phyloP scores from a whole-genome alignment of 2,797 vertebrate genomes.

The Lagorchestes hirsutus region DNA sequence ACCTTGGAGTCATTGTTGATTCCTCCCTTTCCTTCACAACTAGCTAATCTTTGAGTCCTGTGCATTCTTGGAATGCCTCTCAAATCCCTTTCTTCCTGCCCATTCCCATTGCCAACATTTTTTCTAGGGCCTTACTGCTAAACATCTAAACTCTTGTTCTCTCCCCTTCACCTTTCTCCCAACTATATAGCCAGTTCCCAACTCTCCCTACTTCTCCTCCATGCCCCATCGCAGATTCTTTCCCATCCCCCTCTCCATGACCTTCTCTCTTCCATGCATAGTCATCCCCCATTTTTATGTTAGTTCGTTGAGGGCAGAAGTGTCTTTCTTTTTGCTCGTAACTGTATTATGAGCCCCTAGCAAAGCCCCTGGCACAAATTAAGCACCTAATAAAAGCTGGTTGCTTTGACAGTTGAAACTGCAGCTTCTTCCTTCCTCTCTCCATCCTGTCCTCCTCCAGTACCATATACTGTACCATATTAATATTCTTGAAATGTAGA shows the following conservation, averaged over 20 bases:
- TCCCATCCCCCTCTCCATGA: background rate
- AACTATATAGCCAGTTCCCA: background rate
- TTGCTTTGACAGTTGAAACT: background rate
- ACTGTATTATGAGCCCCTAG: background rate
- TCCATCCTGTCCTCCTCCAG: background rate
- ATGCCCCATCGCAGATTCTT: background rate
- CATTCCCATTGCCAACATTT: background rate
- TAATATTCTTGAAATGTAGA: background rate
- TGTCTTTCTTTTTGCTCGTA: background rate
- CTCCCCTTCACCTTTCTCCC: background rate
- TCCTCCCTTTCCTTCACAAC: background rate
- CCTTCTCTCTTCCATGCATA: background rate
- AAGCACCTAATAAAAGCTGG: background rate
- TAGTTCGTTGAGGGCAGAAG: background rate
- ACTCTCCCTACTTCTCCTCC: background rate
- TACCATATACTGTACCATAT: background rate
- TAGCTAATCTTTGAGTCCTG: background rate
- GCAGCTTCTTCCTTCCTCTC: background rate
- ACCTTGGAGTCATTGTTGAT: background rate
- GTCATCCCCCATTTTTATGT: background rate
- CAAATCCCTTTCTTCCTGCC: background rate
- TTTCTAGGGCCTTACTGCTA: background rate
- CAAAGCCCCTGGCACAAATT: background rate
- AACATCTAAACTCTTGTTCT: background rate
- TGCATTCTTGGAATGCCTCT: background rate